Conservation (phyloP, 1,140 invertebrate genomes). For the Megathymus violae region DNA sequence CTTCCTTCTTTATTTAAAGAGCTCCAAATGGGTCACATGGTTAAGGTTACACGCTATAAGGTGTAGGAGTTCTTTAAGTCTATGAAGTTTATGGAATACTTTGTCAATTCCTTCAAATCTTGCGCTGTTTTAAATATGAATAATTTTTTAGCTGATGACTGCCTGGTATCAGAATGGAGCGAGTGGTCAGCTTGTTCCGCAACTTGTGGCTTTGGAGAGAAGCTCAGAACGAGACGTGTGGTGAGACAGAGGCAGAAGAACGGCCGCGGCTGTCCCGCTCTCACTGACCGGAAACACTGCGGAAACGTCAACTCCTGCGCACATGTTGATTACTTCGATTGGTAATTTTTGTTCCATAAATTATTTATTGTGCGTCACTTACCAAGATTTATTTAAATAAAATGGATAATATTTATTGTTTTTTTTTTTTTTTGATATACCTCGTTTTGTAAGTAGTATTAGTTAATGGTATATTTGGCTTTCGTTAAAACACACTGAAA, state of each 20-base stretch:
- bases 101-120: too few species aligned
- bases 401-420: not conserved
- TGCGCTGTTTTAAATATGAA: too few species aligned
- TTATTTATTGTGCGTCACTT: slow-evolving; percentile 1
- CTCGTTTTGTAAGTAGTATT: too few species aligned
- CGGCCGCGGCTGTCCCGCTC: slow-evolving; percentile 87
- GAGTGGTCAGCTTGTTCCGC: slow-evolving; percentile 87
- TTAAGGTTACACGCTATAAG: too few species aligned
- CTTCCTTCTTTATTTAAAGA: too few species aligned
- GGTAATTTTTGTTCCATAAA: slow-evolving; percentile 52
- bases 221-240: slow-evolving; percentile 84
- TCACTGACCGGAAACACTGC: slow-evolving; percentile 65
- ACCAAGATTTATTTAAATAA: not conserved
- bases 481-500: too few species aligned
- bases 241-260: slow-evolving; percentile 79
- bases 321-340: slow-evolving; percentile 70
- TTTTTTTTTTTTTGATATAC: too few species aligned
- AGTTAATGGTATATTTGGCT: too few species aligned
- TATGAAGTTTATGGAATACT: too few species aligned
- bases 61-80: too few species aligned
- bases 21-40: too few species aligned
- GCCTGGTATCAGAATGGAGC: slow-evolving; percentile 86
- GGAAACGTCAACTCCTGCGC: slow-evolving; percentile 67
- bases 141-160: slow-evolving; percentile 72
- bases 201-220: slow-evolving; percentile 86